Evolutionary conservation across 1,140 invertebrate species (phyloP).

Genomic region (Sweltsa coloradensis): DNA sequence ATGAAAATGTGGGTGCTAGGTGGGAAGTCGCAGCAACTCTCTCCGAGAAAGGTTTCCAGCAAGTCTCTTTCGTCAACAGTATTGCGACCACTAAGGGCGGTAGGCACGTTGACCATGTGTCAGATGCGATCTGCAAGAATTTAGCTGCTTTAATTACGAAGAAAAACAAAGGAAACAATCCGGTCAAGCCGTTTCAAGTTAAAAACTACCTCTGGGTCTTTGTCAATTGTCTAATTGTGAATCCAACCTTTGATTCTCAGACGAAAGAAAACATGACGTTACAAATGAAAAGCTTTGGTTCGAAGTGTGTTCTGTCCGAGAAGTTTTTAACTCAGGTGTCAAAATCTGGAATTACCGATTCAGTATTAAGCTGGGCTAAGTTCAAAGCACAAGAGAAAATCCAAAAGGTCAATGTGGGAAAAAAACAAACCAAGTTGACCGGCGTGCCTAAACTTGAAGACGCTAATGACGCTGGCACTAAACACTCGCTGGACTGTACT

Average conservation of each 20-base stretch:
- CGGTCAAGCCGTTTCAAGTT: constrained; percentile 86
- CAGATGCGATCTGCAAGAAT: constrained; percentile 77
- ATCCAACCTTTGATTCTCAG: constrained; percentile 99
- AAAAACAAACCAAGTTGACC: constrained; percentile 60
- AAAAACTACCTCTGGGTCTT: constrained; percentile 98
- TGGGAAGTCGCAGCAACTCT: constrained; percentile 95
- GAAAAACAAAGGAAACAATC: constrained; percentile 73
- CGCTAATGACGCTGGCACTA: constrained; percentile 94
- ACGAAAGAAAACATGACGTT: constrained; percentile 99
- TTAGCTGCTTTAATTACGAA: constrained; percentile 90
- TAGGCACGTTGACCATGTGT: constrained; percentile 91
- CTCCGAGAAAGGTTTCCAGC: constrained; percentile 89
- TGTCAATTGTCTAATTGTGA: constrained; percentile 96
- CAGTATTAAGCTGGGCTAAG: constrained; percentile 86
- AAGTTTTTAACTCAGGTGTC: constrained; percentile 73
- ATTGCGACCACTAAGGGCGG: constrained; percentile 99
- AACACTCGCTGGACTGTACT: constrained; percentile 80
- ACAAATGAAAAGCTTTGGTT: constrained; percentile 90
- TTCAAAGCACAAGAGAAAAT: constrained; percentile 91
- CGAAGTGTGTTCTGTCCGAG: constrained; percentile 79
- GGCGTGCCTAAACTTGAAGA: constrained; percentile 95
- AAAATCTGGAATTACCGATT: constrained; percentile 90
- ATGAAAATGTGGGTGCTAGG: constrained; percentile 72
- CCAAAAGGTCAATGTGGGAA: too few species aligned
- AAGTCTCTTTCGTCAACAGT: constrained; percentile 98